phyloP scores from a whole-genome alignment of 2,888 invertebrate genomes.

The Drosophila engyochracea region DNA sequence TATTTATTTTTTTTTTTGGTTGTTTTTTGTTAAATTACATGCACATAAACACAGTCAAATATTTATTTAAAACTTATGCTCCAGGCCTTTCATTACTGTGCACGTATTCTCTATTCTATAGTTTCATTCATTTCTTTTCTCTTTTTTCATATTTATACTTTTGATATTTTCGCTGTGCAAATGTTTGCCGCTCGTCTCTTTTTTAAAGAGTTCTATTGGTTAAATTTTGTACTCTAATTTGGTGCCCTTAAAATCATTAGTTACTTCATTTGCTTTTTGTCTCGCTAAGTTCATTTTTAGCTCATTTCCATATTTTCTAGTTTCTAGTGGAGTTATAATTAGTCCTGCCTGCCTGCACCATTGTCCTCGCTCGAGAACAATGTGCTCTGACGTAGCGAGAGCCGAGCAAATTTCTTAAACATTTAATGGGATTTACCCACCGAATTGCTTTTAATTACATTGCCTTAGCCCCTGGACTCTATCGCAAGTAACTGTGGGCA shows the following conservation, averaged over 20 bases:
- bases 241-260: slow-evolving; percentile 45
- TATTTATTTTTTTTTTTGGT: slow-evolving; percentile 6
- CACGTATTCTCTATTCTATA: slow-evolving; percentile 50
- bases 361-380: slow-evolving; percentile 60
- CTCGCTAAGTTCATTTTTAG: slow-evolving; percentile 37
- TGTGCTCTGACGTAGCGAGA: slow-evolving; percentile 49
- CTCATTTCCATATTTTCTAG: slow-evolving; percentile 44
- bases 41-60: slow-evolving; percentile 74
- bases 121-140: slow-evolving; percentile 28
- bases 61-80: slow-evolving; percentile 81
- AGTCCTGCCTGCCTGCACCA: slow-evolving; percentile 47
- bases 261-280: slow-evolving; percentile 69
- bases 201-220: slow-evolving; percentile 10
- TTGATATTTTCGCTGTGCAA: slow-evolving; percentile 63
- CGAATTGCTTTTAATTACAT: slow-evolving; percentile 67
- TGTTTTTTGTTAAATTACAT: slow-evolving; percentile 76
- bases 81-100: slow-evolving; percentile 78
- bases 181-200: slow-evolving; percentile 46
- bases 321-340: slow-evolving; percentile 69
- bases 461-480: slow-evolving; percentile 20
- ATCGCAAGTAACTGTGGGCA: slow-evolving; percentile 17
- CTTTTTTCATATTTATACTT: slow-evolving; percentile 29
- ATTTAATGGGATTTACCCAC: slow-evolving; percentile 67
- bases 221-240: slow-evolving; percentile 12
- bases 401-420: slow-evolving; percentile 57